Evolutionary conservation across 2,888 invertebrate species (phyloP), one percentile per base, ranked within the genome.

Genomic region (Torymus auratus): DNA sequence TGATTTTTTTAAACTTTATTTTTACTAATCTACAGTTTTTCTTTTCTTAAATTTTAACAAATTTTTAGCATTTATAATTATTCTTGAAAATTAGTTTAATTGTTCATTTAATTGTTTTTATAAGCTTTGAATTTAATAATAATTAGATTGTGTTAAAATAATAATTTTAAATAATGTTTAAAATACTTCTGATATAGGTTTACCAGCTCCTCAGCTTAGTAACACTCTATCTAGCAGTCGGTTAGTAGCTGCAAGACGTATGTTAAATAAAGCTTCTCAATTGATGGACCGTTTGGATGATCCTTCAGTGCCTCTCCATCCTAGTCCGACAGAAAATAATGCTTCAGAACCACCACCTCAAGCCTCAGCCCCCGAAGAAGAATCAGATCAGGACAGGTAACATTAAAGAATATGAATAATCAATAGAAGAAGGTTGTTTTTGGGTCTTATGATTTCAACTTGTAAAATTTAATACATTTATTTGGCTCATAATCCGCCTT

Each of bases 181-280:
- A 65, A 55, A 20, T 78, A 71, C 14, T 23, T 60, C 73, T 72
- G 70, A 61, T 83, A 28, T 73, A 91, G 92, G 92, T 50, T 88
- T 92, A 83, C 91, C 91, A 58, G 89, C 92, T 53, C 92, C 92
- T 11, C 92, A 92, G 69, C 90, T 92, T 56, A 92, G 92, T 69
- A 92, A 92, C 76, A 92, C 91, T 83, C 85, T 93, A 70, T 92
- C 93, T 7, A 92, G 91, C 52, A 92, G 92, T 84, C 91, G 93
- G n/a, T 86, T 93, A 70, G 89, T 90, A 80, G 91, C 92, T 50
- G 93, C 93, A 13, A 89, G 90, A 83, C 90, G 92, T 67, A 93
- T 93, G 92, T 84, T 93, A 14, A 87, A 89, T 14, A 90, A 91
- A 61, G 92, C 92, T 2, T 89, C 90, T 76, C 88, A 89, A 2